Base-by-base conservation (phyloP, 2,113 vertebrate genomes). In the Aegypius monachus region DNA sequence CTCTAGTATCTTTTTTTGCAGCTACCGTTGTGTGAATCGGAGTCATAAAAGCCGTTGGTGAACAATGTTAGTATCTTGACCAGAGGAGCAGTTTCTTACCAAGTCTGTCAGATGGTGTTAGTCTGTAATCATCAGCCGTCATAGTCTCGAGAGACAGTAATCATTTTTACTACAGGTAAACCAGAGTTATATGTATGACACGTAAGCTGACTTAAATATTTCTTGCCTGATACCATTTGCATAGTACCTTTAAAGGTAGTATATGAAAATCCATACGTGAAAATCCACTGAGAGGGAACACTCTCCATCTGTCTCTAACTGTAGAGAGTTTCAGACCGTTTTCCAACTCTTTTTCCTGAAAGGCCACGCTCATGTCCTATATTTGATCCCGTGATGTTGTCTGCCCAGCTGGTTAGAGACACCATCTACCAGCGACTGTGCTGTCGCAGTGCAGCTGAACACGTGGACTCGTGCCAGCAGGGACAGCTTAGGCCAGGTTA, bases 391-490 rank as follows among this genome's bases (percentile, higher is more conserved):
- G 0, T 0, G 1, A 23, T 12, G 50, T 12, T 26, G 45, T 19
- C 22, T 56, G 32, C 25, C 77, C 11, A 11, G 34, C 31, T 73
- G 67, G 15, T 16, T 18, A 32, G 40, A 70, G 70, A 23, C 70
- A 56, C 13, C 8, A 1, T 31, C 32, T 16, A 17, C 12, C 27
- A 12, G 56, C 1, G 2, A 26, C 62, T 32, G 15, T n/a, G 52
- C 66, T 75, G 79, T 45, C 11, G 10, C 63, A 29, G 22, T 70
- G 72, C 90, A 81, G 72, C 83, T 6, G 29, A 75, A 26, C 50
- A 13, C 1, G 2, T 0, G 2, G 52, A 17, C 9, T 0, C 1
- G 20, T 75, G 89, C 87, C 93, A 94, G 89, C 1, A 0, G n/a
- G 34, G 42, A 26, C 38, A 77, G 63, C 40, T 73, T 27, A 25